These are phyloP conservation scores for Sphenodon punctatus DNA, from an alignment of 2,797 vertebrate genomes.

Conservation along the genomic window DNA sequence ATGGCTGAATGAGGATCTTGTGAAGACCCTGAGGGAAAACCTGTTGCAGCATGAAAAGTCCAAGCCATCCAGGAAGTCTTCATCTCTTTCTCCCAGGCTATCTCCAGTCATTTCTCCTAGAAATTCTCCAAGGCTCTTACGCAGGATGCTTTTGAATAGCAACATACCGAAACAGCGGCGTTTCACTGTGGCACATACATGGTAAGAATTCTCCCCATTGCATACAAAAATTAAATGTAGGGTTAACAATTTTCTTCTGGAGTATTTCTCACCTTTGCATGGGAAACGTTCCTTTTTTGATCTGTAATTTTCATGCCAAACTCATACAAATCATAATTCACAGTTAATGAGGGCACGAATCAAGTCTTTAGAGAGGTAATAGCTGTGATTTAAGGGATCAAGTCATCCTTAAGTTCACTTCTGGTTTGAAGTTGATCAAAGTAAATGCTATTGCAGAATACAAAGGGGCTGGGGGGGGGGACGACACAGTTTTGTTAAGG, in stretches of 20 bases:
- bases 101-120: slow-evolving; percentile 87
- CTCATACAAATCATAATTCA: background rate
- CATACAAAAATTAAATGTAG: background rate
- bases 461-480: slow-evolving; percentile 25
- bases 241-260: background rate
- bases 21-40: slow-evolving; percentile 96
- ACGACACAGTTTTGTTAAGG: slow-evolving; percentile 19
- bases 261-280: background rate
- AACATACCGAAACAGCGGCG: slow-evolving; percentile 94
- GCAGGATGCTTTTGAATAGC: slow-evolving; percentile 94
- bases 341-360: background rate
- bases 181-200: slow-evolving; percentile 98
- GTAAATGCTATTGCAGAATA: slow-evolving; percentile 40
- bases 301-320: background rate
- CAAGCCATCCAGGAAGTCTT: slow-evolving; percentile 83
- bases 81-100: slow-evolving; percentile 87
- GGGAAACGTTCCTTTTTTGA: background rate
- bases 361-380: background rate
- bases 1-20: slow-evolving; percentile 93
- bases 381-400: background rate
- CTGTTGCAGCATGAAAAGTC: slow-evolving; percentile 93
- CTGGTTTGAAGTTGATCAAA: slow-evolving; percentile 47
- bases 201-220: slow-evolving; percentile 79
- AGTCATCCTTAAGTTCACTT: slow-evolving; percentile 47
- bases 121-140: slow-evolving; percentile 95